Percentiles rank a stretch among this genome's conserved stretches.
phyloP scores from a whole-genome alignment of 2,888 invertebrate genomes.

The Pristionchus arcanus region DNA sequence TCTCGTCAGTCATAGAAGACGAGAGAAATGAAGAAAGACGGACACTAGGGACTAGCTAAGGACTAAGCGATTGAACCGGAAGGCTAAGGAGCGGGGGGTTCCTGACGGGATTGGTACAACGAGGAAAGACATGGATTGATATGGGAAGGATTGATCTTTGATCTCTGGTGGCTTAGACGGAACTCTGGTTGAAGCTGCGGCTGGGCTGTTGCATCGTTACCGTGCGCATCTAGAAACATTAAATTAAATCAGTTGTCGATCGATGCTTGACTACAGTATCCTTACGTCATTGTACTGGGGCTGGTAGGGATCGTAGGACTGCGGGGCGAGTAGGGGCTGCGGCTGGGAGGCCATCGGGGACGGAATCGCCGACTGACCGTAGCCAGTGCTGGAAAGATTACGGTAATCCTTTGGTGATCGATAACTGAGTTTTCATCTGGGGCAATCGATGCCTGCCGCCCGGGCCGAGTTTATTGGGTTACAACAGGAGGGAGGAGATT shows the following conservation, averaged over 20 bases:
- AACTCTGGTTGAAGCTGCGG: constrained; percentile 46
- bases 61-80: constrained; percentile 31
- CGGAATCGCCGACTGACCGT: constrained; percentile 17
- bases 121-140: constrained; percentile 44
- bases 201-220: constrained; percentile 39
- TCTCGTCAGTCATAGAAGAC: constrained; percentile 38
- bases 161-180: constrained; percentile 46
- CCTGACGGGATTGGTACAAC: background rate
- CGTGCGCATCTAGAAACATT: background rate
- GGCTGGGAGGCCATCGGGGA: constrained; percentile 22
- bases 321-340: constrained; percentile 52
- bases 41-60: constrained; percentile 24
- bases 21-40: constrained; percentile 31
- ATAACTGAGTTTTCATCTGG: constrained; percentile 7
- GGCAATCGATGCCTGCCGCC: background rate
- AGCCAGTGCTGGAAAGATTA: constrained; percentile 24
- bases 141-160: constrained; percentile 42
- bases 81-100: background rate
- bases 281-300: constrained; percentile 51
- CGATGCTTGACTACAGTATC: background rate
- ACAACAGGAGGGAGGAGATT: constrained; percentile 20
- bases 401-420: background rate
- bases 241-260: constrained; percentile 15
- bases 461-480: constrained; percentile 44
- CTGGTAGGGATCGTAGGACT: constrained; percentile 53